Conservation (phyloP, 2,888 invertebrate species). For the Pogonocherus hispidulus region DNA sequence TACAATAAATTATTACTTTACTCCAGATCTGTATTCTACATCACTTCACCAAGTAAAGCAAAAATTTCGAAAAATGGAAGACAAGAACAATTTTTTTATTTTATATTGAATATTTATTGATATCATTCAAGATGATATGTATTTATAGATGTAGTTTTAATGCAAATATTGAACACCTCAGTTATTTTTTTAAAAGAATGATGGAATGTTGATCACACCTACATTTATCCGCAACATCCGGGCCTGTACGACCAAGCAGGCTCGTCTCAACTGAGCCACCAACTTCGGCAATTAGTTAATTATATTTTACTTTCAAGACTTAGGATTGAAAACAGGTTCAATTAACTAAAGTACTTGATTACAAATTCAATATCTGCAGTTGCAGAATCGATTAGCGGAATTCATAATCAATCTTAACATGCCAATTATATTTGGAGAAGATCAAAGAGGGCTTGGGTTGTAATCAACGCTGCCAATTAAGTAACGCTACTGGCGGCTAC, state of each 20-base stretch:
- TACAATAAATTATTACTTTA: no score
- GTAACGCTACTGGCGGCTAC: slow-evolving; percentile 66
- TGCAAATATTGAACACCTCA: no score
- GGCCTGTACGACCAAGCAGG: slow-evolving; percentile 29
- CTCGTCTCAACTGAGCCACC: slow-evolving; percentile 25
- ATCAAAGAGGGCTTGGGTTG: slow-evolving; percentile 65
- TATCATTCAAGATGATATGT: no score
- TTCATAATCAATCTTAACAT: slow-evolving; percentile 69
- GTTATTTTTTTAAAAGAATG: no score
- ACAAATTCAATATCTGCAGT: slow-evolving; percentile 60
- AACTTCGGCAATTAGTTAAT: slow-evolving; percentile 52
- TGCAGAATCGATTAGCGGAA: slow-evolving; percentile 65
- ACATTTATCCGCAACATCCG: slow-evolving; percentile 13
- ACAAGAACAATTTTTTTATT: no score
- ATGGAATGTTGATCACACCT: no score
- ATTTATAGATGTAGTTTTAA: no score
- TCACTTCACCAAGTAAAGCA: no score
- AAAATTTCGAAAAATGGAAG: no score
- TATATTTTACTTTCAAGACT: slow-evolving; percentile 52
- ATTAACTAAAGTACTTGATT: slow-evolving; percentile 60
- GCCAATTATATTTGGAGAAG: slow-evolving; percentile 66
- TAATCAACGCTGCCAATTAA: slow-evolving; percentile 69
- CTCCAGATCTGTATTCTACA: no score
- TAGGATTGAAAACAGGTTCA: slow-evolving; percentile 46
- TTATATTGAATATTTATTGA: no score